Conservation (phyloP, 2,888 invertebrate genomes). For the Galeopsomyia nigrocyanea region DNA sequence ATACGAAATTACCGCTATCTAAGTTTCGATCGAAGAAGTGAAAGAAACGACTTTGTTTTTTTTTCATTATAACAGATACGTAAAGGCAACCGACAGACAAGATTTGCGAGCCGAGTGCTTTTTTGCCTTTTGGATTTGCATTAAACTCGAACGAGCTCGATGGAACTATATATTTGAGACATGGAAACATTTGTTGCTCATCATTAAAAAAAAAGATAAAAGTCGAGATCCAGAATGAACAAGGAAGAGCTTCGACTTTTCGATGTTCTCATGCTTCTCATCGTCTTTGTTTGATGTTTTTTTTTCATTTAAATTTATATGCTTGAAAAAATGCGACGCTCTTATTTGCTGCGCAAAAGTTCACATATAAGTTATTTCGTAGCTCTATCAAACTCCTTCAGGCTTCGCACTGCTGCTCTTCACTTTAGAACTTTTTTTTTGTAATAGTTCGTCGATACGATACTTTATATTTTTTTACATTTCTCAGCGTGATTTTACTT, state of each 20-base stretch:
- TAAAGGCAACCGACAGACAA: slow-evolving; percentile 50
- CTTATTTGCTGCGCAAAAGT: slow-evolving; percentile 35
- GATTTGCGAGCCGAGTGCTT: slow-evolving; percentile 47
- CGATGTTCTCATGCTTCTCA: slow-evolving; percentile 44
- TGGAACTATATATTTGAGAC: slow-evolving; percentile 40
- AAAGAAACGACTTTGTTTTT: slow-evolving; percentile 45
- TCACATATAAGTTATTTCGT: slow-evolving; percentile 43
- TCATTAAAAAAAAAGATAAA: slow-evolving; percentile 47
- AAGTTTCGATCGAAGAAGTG: slow-evolving; percentile 50
- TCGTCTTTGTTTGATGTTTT: too few species aligned
- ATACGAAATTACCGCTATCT: slow-evolving; percentile 50
- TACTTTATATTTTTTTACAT: slow-evolving; percentile 50
- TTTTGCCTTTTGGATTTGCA: slow-evolving; percentile 15
- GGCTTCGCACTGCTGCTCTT: slow-evolving; percentile 55
- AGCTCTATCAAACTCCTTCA: slow-evolving; percentile 52
- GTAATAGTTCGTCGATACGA: slow-evolving; percentile 48
- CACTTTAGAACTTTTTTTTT: slow-evolving; percentile 46
- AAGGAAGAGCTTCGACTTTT: slow-evolving; percentile 47
- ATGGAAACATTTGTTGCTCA: slow-evolving; percentile 43
- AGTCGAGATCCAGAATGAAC: slow-evolving; percentile 49
- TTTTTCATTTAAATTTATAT: slow-evolving; percentile 40
- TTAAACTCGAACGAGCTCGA: slow-evolving; percentile 46
- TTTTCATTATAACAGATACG: slow-evolving; percentile 45
- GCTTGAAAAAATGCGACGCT: slow-evolving; percentile 43
- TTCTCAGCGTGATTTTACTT: slow-evolving; percentile 58